Base-by-base conservation (phyloP, 2,888 invertebrate species). In the Drosophila neotestacea region DNA sequence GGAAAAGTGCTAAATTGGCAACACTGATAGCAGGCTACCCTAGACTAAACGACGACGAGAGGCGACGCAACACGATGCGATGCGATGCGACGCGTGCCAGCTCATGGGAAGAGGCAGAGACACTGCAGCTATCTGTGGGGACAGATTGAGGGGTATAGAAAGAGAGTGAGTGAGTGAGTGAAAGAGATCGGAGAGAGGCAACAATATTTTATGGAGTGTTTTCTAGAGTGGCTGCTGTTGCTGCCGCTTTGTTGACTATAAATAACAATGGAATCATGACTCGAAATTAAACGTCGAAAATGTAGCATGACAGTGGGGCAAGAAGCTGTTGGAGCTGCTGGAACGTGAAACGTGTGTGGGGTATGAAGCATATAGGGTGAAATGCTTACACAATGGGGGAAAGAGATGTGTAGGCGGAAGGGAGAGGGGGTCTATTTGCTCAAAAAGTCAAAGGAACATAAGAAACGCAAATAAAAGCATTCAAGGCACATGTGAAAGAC, bases 261-360 rank as follows among this genome's bases (percentile, higher is more conserved):
- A 85, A 85, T 85, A 85, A 85, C 85, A 85, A 85, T 83, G 83
- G 88, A 87, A 85, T 88, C 88, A 85, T 83, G 85, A 87, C 83
- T 88, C 71, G 83, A 85, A 85, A 85, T 88, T 87, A 85, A 88
- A 85, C 88, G 83, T 88, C 83, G 83, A 77, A 69, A 77, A 69
- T 70, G 61, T 69, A 38, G 70, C 73, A 63, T 63, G 61, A 51
- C 46, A 46, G 48, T 16, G 50, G 36, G 27, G 11, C 16, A 5
- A 36, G 50, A 36, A 4, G 50, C 36, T 50, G 50, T 50, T 36
- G 50, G 13, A 47, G 47, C 28, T 44, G 44, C 3, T 44, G 41
- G 41, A 28, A 28, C 6, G 30, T 30, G 7, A n/a, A 36, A 27
- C 32, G 16, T 13, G 50, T 32, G 32, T 32, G 32, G 32, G 32